Evolutionary conservation across 2,113 vertebrate genomes (phyloP).

Genomic region (Pygoscelis adeliae): DNA sequence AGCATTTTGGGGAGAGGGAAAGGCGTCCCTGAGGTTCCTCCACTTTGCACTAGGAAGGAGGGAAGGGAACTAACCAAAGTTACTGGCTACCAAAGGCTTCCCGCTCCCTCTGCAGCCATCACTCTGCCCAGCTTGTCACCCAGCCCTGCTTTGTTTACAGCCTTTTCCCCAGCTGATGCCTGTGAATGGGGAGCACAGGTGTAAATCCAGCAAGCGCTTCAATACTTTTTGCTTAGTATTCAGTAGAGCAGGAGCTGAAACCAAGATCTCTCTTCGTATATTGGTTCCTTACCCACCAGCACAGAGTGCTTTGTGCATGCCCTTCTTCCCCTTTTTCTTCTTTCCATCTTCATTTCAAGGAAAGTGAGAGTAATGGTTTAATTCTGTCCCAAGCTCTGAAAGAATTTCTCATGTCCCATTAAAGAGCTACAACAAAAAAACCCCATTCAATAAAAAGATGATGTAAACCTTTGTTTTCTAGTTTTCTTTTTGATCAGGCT

Average conservation of each 20-base stretch:
- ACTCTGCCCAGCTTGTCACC: background rate
- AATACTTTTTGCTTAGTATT: background rate
- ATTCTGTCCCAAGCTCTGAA: background rate
- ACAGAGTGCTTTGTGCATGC: background rate
- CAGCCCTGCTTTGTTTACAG: background rate
- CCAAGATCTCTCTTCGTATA: background rate
- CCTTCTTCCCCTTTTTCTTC: background rate
- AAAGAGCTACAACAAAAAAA: background rate
- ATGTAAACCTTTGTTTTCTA: background rate
- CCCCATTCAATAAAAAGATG: background rate
- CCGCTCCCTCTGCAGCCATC: background rate
- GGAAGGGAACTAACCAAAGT: background rate
- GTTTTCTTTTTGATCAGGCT: background rate
- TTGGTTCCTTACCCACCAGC: background rate
- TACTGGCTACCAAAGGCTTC: background rate
- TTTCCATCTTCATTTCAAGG: background rate
- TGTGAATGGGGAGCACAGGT: background rate
- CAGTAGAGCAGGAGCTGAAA: background rate
- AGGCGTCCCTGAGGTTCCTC: background rate
- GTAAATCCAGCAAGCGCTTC: background rate
- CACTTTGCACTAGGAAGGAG: background rate
- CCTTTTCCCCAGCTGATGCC: background rate
- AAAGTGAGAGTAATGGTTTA: background rate
- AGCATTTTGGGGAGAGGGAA: background rate
- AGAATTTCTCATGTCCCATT: background rate